A percentile compares a stretch with the other conserved stretches of the same genome.
Evolutionary conservation across 1,140 invertebrate genomes (phyloP).

Genomic region (Matsumurasca onukii): DNA sequence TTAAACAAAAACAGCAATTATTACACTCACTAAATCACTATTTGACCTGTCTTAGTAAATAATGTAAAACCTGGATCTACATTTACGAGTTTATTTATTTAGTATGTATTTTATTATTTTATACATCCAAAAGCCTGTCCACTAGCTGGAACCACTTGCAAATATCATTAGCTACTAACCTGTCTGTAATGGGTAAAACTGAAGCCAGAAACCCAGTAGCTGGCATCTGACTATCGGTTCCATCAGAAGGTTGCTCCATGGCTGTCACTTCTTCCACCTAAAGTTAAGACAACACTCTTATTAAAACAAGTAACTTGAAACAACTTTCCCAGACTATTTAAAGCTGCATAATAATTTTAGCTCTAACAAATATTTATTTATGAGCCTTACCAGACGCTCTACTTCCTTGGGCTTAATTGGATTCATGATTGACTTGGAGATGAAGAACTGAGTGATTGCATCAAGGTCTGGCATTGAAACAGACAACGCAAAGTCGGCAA

Average conservation of each 20-base stretch:
- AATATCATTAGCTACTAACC: not conserved
- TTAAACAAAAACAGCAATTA: conserved; percentile 47
- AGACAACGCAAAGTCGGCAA: conserved; percentile 62
- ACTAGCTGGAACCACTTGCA: not conserved
- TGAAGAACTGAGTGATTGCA: conserved; percentile 70
- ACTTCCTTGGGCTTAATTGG: conserved; percentile 32
- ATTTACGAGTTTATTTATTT: no score
- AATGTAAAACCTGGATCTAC: no score
- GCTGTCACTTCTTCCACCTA: conserved; percentile 21
- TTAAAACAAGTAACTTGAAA: no score
- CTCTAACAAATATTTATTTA: no score
- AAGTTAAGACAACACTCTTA: no score
- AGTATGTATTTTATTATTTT: no score
- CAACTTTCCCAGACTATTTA: no score
- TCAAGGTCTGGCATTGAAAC: conserved; percentile 63
- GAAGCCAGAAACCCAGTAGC: not conserved
- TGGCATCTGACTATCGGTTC: not conserved
- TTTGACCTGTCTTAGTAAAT: no score
- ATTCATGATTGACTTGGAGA: conserved; percentile 48
- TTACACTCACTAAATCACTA: no score
- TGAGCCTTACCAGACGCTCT: conserved; percentile 37
- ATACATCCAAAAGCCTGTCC: not conserved
- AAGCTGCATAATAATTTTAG: no score
- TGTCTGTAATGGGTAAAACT: conserved; percentile 9
- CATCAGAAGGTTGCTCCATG: conserved; percentile 11